Base-by-base conservation (phyloP, 2,113 vertebrate species). In the Malaclemys terrapin region DNA sequence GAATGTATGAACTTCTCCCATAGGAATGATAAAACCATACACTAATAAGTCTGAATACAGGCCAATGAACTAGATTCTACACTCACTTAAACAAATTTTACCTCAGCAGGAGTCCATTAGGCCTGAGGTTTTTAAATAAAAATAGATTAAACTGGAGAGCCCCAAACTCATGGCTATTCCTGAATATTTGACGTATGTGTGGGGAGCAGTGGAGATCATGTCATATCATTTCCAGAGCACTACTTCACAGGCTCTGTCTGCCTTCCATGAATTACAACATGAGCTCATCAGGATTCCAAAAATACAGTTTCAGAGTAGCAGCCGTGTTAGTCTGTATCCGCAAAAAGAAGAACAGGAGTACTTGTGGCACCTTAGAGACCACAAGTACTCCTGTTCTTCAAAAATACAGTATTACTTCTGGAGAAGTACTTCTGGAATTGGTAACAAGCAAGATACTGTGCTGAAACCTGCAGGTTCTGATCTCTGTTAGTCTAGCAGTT, bases 401-500 rank as follows among this genome's bases (percentile, higher is more conserved):
- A 1, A 3, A 16, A 29, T 0, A 0, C 1, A 3, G 89, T 52
- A 84, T 62, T 2, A 3, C 0, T 0, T 1, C 24, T 22, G 80
- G 78, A 52, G 69, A 25, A 42, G 8, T 1, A 2, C 53, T 82
- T 80, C 16, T 47, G 84, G 47, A 91, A 52, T 9, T 2, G n/a
- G 1, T 0, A 42, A 2, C 1, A 1, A 62, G 52, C 27, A 45
- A 17, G 1, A 27, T 9, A 79, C 0, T 25, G 0, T 8, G 27
- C 42, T 79, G 52, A 80, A 65, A n/a, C 20, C 31, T 1, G 1
- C 45, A 19, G 50, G 9, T 79, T 82, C 88, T 45, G 89, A 42
- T 45, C 0, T 0, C 2, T 38, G 86, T 45, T 0, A 17, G 31
- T 57, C 75, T 78, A 12, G 14, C 0, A 35, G 2, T 47, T 29